These are phyloP conservation scores for Melanargia galathea DNA, from an alignment of 2,888 invertebrate species.

Conservation along the genomic window DNA sequence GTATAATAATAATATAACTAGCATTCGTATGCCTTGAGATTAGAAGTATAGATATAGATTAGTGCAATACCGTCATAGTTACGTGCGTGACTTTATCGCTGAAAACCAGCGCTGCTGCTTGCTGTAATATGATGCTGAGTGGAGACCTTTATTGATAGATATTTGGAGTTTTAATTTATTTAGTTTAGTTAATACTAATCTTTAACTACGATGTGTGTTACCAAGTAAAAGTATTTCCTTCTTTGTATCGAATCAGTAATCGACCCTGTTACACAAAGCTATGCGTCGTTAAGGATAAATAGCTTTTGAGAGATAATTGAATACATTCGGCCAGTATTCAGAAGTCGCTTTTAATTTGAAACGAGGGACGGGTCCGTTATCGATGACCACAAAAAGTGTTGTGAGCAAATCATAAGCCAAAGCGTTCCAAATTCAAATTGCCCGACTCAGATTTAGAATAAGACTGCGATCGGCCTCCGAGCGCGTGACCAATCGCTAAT, in stretches of 20 bases:
- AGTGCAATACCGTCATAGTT: no score
- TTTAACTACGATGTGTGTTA: no score
- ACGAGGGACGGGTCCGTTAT: slow-evolving; percentile 45
- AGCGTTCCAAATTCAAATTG: slow-evolving; percentile 79
- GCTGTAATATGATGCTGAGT: no score
- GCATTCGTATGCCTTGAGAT: no score
- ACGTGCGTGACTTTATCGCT: no score
- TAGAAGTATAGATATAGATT: no score
- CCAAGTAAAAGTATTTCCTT: no score
- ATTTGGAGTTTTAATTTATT: no score
- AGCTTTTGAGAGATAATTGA: slow-evolving; percentile 42
- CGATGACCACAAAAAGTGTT: slow-evolving; percentile 47
- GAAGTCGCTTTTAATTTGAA: slow-evolving; percentile 44
- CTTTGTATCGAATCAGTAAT: slow-evolving; percentile 22
- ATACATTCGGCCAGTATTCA: slow-evolving; percentile 45
- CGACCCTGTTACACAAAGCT: slow-evolving; percentile 7
- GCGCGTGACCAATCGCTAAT: slow-evolving; percentile 82
- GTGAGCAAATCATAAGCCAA: slow-evolving; percentile 52
- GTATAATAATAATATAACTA: no score
- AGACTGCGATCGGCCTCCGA: slow-evolving; percentile 63
- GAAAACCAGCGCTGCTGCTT: no score
- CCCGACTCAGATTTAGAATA: slow-evolving; percentile 71
- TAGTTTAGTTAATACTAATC: no score
- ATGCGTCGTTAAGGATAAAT: slow-evolving; percentile 38
- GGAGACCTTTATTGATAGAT: no score